Conservation (phyloP, 2,888 invertebrate species). For the Melinaea menophilus region DNA sequence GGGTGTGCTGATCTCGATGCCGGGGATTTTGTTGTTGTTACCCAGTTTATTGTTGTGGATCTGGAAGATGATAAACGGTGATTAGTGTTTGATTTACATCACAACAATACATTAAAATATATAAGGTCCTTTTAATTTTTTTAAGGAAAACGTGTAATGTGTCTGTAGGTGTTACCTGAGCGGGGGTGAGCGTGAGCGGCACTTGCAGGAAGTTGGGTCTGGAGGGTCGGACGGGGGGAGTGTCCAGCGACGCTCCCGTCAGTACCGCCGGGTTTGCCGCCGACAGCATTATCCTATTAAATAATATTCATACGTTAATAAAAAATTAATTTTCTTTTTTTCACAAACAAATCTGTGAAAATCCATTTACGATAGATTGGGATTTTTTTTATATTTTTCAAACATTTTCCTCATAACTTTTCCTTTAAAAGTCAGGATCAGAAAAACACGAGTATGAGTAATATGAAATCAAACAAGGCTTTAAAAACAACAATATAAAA, state of each 20-base stretch:
- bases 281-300: slow-evolving; percentile 72
- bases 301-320: slow-evolving; percentile 7
- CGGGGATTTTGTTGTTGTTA: slow-evolving; percentile 81
- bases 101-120: too few relatives aligned
- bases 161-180: slow-evolving; percentile 55
- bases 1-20: slow-evolving; percentile 91
- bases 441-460: background rate
- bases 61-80: slow-evolving; percentile 42
- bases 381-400: too few relatives aligned
- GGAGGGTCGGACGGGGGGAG: slow-evolving; percentile 75
- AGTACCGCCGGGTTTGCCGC: slow-evolving; percentile 69
- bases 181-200: slow-evolving; percentile 75
- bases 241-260: slow-evolving; percentile 51
- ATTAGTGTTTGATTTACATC: too few relatives aligned
- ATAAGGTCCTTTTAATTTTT: background rate
- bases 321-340: background rate
- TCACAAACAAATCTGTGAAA: too few relatives aligned
- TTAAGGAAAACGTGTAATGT: background rate
- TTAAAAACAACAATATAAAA: background rate
- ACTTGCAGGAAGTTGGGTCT: slow-evolving; percentile 86
- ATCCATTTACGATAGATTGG: too few relatives aligned
- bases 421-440: too few relatives aligned
- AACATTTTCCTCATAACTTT: slow-evolving; percentile 11
- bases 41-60: slow-evolving; percentile 69
- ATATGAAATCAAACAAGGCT: background rate